A percentile compares a stretch with the other conserved stretches of the same genome.
Evolutionary conservation across 2,888 invertebrate genomes (phyloP).

Genomic region (Phytoseiulus persimilis): DNA sequence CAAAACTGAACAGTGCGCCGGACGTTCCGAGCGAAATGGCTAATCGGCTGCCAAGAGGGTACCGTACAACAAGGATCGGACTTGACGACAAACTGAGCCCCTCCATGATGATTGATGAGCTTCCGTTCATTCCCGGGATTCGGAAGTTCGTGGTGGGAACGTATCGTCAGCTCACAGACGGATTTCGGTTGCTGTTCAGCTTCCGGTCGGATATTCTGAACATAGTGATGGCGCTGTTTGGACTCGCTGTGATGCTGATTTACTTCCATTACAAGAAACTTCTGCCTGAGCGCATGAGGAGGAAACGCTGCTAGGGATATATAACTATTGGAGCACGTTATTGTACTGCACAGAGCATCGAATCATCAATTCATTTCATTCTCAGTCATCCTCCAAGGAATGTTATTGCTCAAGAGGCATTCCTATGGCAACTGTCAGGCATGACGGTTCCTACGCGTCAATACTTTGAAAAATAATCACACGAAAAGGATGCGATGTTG

Average conservation of each 20-base stretch:
- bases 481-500: too few species aligned
- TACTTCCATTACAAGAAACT: background rate
- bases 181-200: background rate
- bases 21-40: too few species aligned
- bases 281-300: background rate
- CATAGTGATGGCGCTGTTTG: constrained; percentile 13
- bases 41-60: background rate
- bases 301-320: background rate
- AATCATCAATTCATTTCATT: too few species aligned
- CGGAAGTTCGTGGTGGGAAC: background rate
- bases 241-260: background rate
- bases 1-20: too few species aligned
- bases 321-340: background rate
- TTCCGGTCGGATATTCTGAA: background rate
- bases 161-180: constrained; percentile 22
- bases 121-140: background rate
- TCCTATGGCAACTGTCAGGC: too few species aligned
- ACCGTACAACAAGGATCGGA: background rate
- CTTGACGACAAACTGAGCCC: background rate
- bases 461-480: too few species aligned
- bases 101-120: background rate
- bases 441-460: too few species aligned
- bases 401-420: too few species aligned
- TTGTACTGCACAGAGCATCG: too few species aligned
- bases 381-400: too few species aligned